phyloP scores from a whole-genome alignment of 23 tunicate species.

The Trididemnum clinides region DNA sequence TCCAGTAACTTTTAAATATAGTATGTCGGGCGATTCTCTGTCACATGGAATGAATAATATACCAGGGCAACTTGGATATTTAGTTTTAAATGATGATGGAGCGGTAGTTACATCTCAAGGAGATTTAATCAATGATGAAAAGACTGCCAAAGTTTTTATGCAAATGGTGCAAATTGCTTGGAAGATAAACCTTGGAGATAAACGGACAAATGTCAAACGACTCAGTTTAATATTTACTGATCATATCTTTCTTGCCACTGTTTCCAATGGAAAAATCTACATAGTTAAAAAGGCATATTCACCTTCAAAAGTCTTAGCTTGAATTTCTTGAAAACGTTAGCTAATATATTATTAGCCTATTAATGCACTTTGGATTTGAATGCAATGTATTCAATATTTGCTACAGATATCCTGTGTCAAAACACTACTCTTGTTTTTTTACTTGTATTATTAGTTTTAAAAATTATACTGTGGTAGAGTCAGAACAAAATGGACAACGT shows the following conservation, averaged over 20 bases:
- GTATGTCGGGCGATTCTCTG: slow-evolving; percentile 19
- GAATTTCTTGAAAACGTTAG: too few relatives aligned
- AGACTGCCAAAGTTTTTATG: slow-evolving; percentile 68
- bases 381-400: too few relatives aligned
- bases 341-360: too few relatives aligned
- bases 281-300: slow-evolving; percentile 58
- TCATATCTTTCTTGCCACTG: slow-evolving; percentile 72
- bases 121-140: slow-evolving; percentile 80
- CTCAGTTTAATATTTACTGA: slow-evolving; percentile 63
- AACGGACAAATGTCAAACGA: slow-evolving; percentile 40
- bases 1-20: too few relatives aligned
- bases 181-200: slow-evolving; percentile 64
- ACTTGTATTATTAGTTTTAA: too few relatives aligned
- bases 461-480: too few relatives aligned
- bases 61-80: slow-evolving; percentile 68
- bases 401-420: too few relatives aligned
- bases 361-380: too few relatives aligned
- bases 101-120: slow-evolving; percentile 76
- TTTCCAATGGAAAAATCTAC: slow-evolving; percentile 67
- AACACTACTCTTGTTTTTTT: too few relatives aligned
- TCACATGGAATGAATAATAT: slow-evolving; percentile 34
- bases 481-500: too few relatives aligned
- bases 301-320: slow-evolving; percentile 28
- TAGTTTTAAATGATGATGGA: slow-evolving; percentile 72
- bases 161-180: slow-evolving; percentile 80